These are phyloP conservation scores for Toxotes jaculatrix DNA, from an alignment of 2,113 vertebrate genomes.

Conservation along the genomic window DNA sequence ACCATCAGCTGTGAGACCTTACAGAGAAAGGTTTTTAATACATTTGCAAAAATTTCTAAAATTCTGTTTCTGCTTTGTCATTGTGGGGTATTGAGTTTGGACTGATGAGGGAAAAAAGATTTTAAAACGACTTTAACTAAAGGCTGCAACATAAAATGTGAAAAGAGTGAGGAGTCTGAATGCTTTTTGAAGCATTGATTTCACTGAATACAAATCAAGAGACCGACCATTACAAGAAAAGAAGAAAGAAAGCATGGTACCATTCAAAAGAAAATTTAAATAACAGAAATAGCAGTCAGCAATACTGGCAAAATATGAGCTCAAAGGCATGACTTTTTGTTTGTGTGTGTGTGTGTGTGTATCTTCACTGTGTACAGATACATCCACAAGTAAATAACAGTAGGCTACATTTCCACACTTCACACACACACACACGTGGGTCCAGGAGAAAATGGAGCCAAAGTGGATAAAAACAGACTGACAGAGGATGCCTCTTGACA, in stretches of 20 bases:
- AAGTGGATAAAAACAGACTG: slow-evolving; percentile 3
- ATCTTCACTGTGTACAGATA: not conserved
- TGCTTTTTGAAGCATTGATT: too few relatives aligned
- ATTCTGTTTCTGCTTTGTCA: too few relatives aligned
- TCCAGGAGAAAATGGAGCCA: slow-evolving; percentile 18
- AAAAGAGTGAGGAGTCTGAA: too few relatives aligned
- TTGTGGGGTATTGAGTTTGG: too few relatives aligned
- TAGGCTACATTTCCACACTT: not conserved
- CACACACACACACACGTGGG: not conserved
- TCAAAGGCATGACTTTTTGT: not conserved
- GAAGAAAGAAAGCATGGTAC: not conserved
- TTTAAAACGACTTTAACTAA: too few relatives aligned
- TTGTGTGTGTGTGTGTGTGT: not conserved
- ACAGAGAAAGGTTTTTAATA: too few relatives aligned
- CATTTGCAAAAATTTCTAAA: too few relatives aligned
- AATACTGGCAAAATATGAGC: not conserved
- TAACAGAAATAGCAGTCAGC: not conserved
- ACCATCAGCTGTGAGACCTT: too few relatives aligned
- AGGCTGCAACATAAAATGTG: too few relatives aligned
- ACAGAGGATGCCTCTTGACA: slow-evolving; percentile 18
- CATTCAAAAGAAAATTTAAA: not conserved
- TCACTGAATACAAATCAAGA: too few relatives aligned
- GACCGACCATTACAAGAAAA: too few relatives aligned
- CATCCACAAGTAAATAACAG: not conserved
- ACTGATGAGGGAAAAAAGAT: too few relatives aligned